A percentile compares a stretch with the other conserved stretches of the same genome.
phyloP scores from a whole-genome alignment of 2,797 vertebrate genomes.

The Octomys mimax region DNA sequence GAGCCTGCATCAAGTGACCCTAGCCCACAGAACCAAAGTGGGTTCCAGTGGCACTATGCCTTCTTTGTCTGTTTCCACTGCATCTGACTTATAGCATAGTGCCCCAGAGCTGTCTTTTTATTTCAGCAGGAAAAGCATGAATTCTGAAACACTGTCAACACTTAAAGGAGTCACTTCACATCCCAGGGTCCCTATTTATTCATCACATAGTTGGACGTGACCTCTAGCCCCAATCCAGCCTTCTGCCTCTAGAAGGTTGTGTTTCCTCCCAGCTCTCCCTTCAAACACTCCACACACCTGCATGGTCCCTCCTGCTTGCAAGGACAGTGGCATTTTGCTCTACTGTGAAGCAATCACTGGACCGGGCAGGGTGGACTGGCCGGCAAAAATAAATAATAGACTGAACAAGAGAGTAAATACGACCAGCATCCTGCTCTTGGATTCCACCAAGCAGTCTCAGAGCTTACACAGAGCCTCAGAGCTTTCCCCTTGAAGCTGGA shows the following conservation, averaged over 20 bases:
- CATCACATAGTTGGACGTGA: not conserved
- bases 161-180: not conserved
- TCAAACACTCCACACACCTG: not conserved
- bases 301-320: not conserved
- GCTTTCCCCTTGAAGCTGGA: not conserved
- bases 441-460: conserved; percentile 52
- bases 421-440: conserved; percentile 45
- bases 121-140: not conserved
- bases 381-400: conserved; percentile 60
- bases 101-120: not conserved
- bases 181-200: not conserved
- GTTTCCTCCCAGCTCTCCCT: not conserved
- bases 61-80: not conserved
- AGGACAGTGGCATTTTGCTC: not conserved
- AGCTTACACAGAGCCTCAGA: not conserved
- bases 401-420: conserved; percentile 27
- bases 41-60: not conserved
- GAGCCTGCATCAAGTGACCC: not conserved
- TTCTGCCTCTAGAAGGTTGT: not conserved
- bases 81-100: not conserved
- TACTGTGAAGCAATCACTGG: not conserved
- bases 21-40: not conserved
- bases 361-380: not conserved
- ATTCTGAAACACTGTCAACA: not conserved
- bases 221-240: not conserved